These are phyloP conservation scores for Asbolus verrucosus DNA, from an alignment of 1,140 invertebrate genomes.

Conservation along the genomic window DNA sequence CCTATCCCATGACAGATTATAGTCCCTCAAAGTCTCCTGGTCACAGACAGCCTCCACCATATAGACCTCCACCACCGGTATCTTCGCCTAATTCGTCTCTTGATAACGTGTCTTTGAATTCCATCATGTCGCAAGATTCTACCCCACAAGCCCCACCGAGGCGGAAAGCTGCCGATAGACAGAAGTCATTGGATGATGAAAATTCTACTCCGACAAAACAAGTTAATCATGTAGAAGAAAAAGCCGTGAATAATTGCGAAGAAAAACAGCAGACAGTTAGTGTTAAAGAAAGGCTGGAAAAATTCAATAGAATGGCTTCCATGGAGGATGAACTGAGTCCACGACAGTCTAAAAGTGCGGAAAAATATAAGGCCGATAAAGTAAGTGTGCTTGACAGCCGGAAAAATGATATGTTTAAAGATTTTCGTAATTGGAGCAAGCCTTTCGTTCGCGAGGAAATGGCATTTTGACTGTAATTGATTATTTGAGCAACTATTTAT, in stretches of 20 bases:
- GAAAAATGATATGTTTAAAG: no score
- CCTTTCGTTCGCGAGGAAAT: no score
- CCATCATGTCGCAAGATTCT: conserved; percentile 56
- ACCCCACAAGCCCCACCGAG: conserved; percentile 64
- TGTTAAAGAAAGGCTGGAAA: conserved; percentile 91
- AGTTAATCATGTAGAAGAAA: background rate
- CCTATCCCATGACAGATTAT: no score
- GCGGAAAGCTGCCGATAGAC: conserved; percentile 46
- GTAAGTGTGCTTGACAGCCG: conserved; percentile 65
- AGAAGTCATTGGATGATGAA: conserved; percentile 16
- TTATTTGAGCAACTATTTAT: no score
- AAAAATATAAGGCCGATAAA: conserved; percentile 68
- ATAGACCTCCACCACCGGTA: conserved; percentile 74
- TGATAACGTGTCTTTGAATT: conserved; percentile 60
- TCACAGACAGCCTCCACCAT: conserved; percentile 73
- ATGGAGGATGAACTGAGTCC: conserved; percentile 76
- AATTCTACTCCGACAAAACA: conserved; percentile 35
- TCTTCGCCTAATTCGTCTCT: conserved; percentile 55
- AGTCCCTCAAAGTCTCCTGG: conserved; percentile 58
- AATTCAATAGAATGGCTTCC: conserved; percentile 91
- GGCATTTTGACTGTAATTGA: no score
- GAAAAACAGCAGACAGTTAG: conserved; percentile 78
- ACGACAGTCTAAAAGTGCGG: conserved; percentile 66
- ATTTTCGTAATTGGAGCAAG: no score
- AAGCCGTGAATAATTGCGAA: conserved; percentile 50